Conservation (phyloP, 2,113 vertebrate genomes). For the Mohoua ochrocephala region DNA sequence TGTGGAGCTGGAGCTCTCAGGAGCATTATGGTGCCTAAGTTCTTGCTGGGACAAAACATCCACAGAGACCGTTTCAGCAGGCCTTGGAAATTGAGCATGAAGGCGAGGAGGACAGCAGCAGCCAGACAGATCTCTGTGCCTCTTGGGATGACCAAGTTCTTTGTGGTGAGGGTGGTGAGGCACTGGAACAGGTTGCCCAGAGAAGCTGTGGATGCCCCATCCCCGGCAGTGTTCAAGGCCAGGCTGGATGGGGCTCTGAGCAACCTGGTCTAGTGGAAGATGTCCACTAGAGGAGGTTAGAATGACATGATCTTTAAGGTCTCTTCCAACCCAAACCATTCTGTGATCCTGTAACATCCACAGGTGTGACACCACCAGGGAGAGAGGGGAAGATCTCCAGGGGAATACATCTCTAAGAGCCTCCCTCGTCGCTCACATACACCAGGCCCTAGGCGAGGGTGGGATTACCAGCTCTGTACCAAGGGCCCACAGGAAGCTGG, state of each 20-base stretch:
- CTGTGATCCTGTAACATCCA: not conserved
- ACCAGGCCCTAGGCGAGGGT: rapidly evolving
- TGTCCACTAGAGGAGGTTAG: not conserved
- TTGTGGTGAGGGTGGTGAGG: not conserved
- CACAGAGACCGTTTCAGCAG: rapidly evolving
- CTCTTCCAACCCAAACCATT: not conserved
- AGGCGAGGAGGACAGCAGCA: rapidly evolving
- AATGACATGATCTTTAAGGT: not conserved
- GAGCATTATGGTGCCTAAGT: rapidly evolving
- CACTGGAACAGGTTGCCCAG: not conserved
- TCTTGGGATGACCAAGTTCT: not conserved
- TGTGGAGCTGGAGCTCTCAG: not conserved
- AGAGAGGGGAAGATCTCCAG: not conserved
- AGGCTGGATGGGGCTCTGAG: not conserved
- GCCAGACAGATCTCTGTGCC: too few species aligned
- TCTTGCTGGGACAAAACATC: not conserved
- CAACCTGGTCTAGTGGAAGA: not conserved
- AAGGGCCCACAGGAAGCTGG: not conserved
- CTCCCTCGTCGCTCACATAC: rapidly evolving
- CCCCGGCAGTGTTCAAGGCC: not conserved
- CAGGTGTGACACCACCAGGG: not conserved
- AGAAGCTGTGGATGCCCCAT: not conserved
- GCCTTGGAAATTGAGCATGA: not conserved
- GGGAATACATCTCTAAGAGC: not conserved
- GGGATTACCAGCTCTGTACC: not conserved